phyloP scores from a whole-genome alignment of 2,797 vertebrate genomes.

The Lacerta viridis region DNA sequence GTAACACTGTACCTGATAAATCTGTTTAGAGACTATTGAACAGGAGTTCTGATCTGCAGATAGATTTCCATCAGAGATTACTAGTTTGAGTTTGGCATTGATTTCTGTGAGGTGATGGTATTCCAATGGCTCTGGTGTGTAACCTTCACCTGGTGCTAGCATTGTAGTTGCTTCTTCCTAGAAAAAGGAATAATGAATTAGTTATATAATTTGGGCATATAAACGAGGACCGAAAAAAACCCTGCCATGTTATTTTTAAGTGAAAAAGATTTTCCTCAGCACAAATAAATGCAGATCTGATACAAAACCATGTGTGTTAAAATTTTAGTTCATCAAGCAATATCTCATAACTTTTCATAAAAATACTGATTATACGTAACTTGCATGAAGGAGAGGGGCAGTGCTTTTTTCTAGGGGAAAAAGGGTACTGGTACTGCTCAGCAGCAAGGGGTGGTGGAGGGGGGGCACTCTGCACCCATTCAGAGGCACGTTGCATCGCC shows the following conservation, averaged over 20 bases:
- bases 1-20: conserved; percentile 69
- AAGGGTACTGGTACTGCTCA: too few species aligned
- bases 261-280: background rate
- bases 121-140: conserved; percentile 81
- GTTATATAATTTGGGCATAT: background rate
- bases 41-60: conserved; percentile 69
- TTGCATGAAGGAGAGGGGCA: background rate
- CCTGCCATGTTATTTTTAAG: conserved; percentile 12
- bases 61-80: conserved; percentile 77
- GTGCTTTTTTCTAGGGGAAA: too few species aligned
- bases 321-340: background rate
- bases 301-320: background rate
- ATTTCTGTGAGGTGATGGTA: conserved; percentile 86
- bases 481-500: too few species aligned
- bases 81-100: conserved; percentile 84
- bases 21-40: conserved; percentile 43
- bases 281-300: background rate
- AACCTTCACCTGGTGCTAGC: conserved; percentile 84
- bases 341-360: conserved; percentile 11
- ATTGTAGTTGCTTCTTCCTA: conserved; percentile 72
- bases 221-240: conserved; percentile 24
- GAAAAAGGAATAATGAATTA: conserved; percentile 46
- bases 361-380: background rate
- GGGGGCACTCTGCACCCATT: too few species aligned
- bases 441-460: too few species aligned